These are phyloP conservation scores for Monochamus alternatus DNA, from an alignment of 2,888 invertebrate species.

Conservation along the genomic window DNA sequence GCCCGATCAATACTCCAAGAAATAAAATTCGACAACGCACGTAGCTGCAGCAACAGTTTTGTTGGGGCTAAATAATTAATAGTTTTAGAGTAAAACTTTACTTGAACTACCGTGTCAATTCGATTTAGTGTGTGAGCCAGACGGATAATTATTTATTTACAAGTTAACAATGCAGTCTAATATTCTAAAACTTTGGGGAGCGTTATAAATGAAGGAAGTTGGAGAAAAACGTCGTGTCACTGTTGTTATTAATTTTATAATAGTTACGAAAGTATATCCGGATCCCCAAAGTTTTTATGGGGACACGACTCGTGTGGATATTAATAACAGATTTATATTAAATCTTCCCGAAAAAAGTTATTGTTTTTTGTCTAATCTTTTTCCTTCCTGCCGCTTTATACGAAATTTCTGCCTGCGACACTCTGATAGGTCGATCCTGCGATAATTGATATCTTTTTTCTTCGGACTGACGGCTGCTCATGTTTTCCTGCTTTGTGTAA, in stretches of 20 bases:
- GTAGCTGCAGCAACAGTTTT: background rate
- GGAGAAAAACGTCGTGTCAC: constrained; percentile 25
- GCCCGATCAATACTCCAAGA: background rate
- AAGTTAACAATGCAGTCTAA: constrained; percentile 13
- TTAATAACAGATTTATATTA: constrained; percentile 41
- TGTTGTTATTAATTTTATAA: constrained; percentile 38
- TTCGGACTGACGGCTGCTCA: constrained; percentile 20
- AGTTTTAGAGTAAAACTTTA: background rate
- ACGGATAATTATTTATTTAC: background rate
- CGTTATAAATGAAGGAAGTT: constrained; percentile 37
- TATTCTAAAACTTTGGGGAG: constrained; percentile 22
- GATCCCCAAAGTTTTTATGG: constrained; percentile 31
- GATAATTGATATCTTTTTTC: constrained; percentile 40
- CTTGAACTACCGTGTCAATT: constrained; percentile 4
- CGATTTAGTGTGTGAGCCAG: background rate
- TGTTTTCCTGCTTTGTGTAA: constrained; percentile 48
- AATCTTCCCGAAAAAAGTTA: constrained; percentile 39
- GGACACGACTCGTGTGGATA: constrained; percentile 34
- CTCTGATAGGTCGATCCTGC: constrained; percentile 32
- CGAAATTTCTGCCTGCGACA: constrained; percentile 37
- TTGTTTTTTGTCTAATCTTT: constrained; percentile 39
- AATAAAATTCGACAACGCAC: background rate
- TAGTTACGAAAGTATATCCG: constrained; percentile 36
- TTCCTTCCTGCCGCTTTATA: constrained; percentile 25
- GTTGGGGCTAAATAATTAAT: constrained; percentile 6